Evolutionary conservation across 2,888 invertebrate genomes (phyloP).

Genomic region (Ophonus ardosiacus): DNA sequence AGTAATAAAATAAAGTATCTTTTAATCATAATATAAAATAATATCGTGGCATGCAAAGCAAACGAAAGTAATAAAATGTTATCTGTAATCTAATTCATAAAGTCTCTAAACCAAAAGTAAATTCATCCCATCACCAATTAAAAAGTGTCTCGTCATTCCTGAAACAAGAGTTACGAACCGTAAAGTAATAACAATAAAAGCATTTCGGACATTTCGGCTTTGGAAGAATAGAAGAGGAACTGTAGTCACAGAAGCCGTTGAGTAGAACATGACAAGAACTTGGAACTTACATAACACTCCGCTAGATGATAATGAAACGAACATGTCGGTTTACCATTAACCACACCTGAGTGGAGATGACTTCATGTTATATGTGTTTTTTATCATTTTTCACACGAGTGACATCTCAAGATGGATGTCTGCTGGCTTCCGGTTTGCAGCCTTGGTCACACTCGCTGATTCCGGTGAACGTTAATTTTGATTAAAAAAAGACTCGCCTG

Average conservation of each 20-base stretch:
- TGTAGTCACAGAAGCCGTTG: not conserved
- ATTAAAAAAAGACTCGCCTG: constrained; percentile 53
- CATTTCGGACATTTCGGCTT: constrained; percentile 5
- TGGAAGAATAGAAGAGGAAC: not conserved
- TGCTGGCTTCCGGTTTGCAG: constrained; percentile 68
- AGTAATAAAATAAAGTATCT: constrained; percentile 23
- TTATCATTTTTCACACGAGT: constrained; percentile 74
- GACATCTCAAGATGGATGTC: constrained; percentile 74
- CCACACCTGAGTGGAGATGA: constrained; percentile 61
- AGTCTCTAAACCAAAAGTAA: constrained; percentile 17
- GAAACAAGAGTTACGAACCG: constrained; percentile 50
- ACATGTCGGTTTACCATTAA: constrained; percentile 62
- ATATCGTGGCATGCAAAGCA: constrained; percentile 18
- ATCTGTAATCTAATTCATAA: constrained; percentile 39
- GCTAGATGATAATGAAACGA: constrained; percentile 43
- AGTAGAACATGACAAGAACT: constrained; percentile 33
- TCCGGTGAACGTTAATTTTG: constrained; percentile 63
- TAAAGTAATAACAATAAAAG: constrained; percentile 55
- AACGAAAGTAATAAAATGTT: constrained; percentile 28
- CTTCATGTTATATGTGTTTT: constrained; percentile 67
- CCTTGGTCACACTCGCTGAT: constrained; percentile 67
- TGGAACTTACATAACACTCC: constrained; percentile 41
- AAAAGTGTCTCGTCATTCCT: constrained; percentile 41
- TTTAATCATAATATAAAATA: constrained; percentile 14
- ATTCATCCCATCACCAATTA: constrained; percentile 46